phyloP scores from a whole-genome alignment of 2,113 vertebrate species.

The Seriola dumerili region DNA sequence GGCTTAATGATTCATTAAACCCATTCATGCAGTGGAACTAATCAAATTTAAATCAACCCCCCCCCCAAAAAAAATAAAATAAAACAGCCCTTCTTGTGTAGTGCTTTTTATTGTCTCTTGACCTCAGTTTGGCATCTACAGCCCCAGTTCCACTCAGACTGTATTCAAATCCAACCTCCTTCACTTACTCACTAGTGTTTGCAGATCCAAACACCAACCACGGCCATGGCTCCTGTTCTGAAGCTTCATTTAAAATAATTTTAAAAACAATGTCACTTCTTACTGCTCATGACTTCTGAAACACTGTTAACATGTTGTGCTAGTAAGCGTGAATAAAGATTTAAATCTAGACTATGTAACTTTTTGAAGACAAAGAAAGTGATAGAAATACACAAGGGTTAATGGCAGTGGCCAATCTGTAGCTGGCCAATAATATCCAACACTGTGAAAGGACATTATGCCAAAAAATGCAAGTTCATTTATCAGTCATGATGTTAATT shows the following conservation, averaged over 20 bases:
- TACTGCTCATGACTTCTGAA: neutral
- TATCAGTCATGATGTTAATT: neutral
- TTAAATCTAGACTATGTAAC: neutral
- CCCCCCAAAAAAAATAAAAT: too few species aligned
- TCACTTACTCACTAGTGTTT: neutral
- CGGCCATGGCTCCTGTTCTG: neutral
- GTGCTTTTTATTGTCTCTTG: neutral
- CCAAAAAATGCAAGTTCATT: too few species aligned
- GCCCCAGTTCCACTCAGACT: neutral
- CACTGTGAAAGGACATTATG: too few species aligned
- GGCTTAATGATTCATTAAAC: too few species aligned
- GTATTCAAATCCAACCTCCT: neutral
- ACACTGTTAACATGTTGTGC: neutral
- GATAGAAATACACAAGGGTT: too few species aligned
- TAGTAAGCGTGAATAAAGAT: neutral
- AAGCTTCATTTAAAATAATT: neutral
- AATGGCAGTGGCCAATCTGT: too few species aligned
- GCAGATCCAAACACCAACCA: neutral
- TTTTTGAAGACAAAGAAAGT: neutral
- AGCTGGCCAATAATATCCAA: too few species aligned
- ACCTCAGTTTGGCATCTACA: neutral
- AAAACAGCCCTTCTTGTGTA: neutral
- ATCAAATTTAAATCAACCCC: too few species aligned
- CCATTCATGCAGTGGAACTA: too few species aligned
- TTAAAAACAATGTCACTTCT: neutral